A percentile compares a stretch with the other conserved stretches of the same genome.
Conservation (phyloP, 2,888 invertebrate genomes). For the Acleris emargana region DNA sequence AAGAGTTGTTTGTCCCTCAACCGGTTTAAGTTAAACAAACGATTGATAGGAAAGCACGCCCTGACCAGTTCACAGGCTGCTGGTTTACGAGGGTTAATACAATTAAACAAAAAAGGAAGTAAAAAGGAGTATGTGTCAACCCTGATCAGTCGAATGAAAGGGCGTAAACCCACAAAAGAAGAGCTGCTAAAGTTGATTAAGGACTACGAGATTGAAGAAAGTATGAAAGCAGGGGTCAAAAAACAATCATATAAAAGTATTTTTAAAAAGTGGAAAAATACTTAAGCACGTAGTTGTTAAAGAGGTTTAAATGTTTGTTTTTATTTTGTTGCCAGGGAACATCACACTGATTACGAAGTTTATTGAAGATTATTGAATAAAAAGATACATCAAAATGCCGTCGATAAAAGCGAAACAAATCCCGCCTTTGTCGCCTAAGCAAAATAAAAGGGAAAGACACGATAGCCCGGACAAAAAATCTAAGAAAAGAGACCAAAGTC, state of each 20-base stretch:
- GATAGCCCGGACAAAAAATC: neutral
- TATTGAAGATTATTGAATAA: neutral
- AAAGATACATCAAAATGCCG: neutral
- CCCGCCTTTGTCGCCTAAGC: neutral
- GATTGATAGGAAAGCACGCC: neutral
- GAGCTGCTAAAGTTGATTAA: neutral
- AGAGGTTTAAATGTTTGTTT: neutral
- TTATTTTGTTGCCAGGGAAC: neutral
- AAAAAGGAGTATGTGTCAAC: neutral
- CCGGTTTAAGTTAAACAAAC: neutral
- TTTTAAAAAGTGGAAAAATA: neutral
- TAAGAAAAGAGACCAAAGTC: no score
- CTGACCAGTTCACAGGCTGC: neutral
- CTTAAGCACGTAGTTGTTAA: neutral
- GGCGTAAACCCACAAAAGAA: neutral
- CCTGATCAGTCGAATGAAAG: neutral
- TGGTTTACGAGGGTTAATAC: neutral
- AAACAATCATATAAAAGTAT: neutral
- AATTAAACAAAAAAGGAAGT: neutral
- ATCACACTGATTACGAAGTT: conserved; percentile 3
- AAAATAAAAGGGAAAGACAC: no score
- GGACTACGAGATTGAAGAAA: neutral
- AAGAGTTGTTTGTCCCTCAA: neutral
- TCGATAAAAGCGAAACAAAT: neutral
- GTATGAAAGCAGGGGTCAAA: neutral